Evolutionary conservation across 2,888 invertebrate species (phyloP), one percentile per base, ranked within the genome.

Genomic region (Trisateles emortualis): DNA sequence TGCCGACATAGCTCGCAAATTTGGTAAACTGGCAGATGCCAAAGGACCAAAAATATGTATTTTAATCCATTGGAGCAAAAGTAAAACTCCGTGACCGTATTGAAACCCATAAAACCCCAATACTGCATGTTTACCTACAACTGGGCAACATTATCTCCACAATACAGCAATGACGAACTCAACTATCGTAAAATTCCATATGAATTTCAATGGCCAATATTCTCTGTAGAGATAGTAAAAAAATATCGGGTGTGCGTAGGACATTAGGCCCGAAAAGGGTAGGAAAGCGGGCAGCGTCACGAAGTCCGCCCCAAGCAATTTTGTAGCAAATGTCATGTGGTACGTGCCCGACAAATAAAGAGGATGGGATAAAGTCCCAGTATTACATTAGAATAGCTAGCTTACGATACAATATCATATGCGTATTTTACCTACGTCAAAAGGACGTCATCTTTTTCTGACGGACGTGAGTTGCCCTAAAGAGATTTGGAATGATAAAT

Each of bases 331-430:
- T 91, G 91, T 92, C 91, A 87, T 84, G 84, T 68, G 75, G 78
- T 88, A 92, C 92, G 91, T 92, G 92, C 88, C 84, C 76, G 78
- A 88, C 90, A 88, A 88, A 90, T 90, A 91, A 88, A 91, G 87
- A 87, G 85, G 88, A 83, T 74, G 75, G 86, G 83, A 88, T 88
- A 84, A 86, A 87, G 80, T 82, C 79, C 68, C 80, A 66, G 66
- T 79, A 76, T 83, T 81, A 86, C 86, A 80, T 84, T 85, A 81
- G 78, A 82, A 82, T 79, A 79, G 84, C 84, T 81, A 79, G 78
- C 76, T 79, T 72, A 75, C 77, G 77, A 79, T 76, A 77, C 69
- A 76, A 72, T 72, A 72, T 75, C 61, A 52, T 63, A 61, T 62
- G 59, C 45, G 55, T 66, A 57, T 68, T 61, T 52, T 59, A 72